Base-by-base conservation (phyloP, 2,797 vertebrate genomes). In the Crenichthys baileyi region DNA sequence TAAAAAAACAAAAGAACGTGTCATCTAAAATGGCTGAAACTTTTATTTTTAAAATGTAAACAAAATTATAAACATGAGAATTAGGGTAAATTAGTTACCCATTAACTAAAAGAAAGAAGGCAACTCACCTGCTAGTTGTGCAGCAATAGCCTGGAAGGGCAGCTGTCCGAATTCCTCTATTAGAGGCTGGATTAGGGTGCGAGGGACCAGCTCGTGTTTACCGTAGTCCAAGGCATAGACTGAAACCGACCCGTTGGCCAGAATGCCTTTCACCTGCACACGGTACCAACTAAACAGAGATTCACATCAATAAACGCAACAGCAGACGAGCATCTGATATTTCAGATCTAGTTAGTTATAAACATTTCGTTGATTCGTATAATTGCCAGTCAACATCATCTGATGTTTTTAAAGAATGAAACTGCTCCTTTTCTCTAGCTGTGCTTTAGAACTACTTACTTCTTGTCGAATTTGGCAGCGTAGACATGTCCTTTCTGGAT, bases 211-310 rank as follows among this genome's bases (percentile, higher is more conserved):
- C 71, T 99, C 97, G 0, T 98, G 96, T 84, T 96, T 97, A 55
- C 98, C 98, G 0, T 98, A 96, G 90, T 99, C 98, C 91, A 98
- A 87, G 87, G 97, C 95, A 2, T 98, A 98, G 6, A 98, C 96
- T 0, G 97, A 98, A n/a, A 97, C 95, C 87, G 98, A 84, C 0
- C 97, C 96, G 1, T 96, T 98, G 73, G 95, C 90, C 77, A 98
- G 94, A 79, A 97, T 85, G 67, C 95, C 95, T 93, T 97, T 99
- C 81, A 98, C 93, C 85, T 97, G 86, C 58, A 98, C 97, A 24
- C 98, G 96, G 80, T 98, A 94, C 98, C 98, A 99, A 78, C 98
- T 99, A 76, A 11, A 26, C 1, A 67, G 36, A 89, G 15, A 36
- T 2, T 79, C 15, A 1, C 1, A 70, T 51, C 24, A 53, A 51